phyloP scores from a whole-genome alignment of 1,140 invertebrate genomes.

The Panagrolaimus sp. region DNA sequence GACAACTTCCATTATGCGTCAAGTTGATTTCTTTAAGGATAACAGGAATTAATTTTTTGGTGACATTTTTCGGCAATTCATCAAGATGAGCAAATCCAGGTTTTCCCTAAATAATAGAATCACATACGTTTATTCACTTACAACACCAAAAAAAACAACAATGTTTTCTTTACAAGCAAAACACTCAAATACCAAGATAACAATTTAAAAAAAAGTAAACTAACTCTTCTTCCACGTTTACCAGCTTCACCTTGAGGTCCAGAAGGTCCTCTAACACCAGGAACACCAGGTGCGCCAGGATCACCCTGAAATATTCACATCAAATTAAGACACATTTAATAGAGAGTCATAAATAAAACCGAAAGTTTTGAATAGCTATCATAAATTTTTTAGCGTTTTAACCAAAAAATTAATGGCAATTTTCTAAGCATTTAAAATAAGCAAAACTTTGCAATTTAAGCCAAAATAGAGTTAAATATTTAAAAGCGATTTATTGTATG shows the following conservation, averaged over 20 bases:
- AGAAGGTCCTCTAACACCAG: slow-evolving; percentile 35
- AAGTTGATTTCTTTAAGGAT: slow-evolving; percentile 16
- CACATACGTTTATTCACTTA: slow-evolving; percentile 2
- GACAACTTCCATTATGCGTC: slow-evolving; percentile 9
- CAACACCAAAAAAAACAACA: neutral
- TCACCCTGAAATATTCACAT: slow-evolving; percentile 21
- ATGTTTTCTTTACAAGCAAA: neutral
- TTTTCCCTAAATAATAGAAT: slow-evolving; percentile 14
- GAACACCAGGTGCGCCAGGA: slow-evolving; percentile 29
- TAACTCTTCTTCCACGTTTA: slow-evolving; percentile 47
- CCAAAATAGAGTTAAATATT: neutral
- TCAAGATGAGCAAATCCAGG: neutral
- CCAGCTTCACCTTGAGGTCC: slow-evolving; percentile 36
- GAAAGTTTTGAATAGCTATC: no score
- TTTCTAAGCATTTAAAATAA: no score
- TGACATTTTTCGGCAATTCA: neutral
- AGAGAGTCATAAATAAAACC: slow-evolving; percentile 12
- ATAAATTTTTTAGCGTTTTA: no score
- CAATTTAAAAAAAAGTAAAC: slow-evolving; percentile 15
- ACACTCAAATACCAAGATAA: neutral
- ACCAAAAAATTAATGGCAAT: no score
- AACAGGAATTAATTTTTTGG: slow-evolving; percentile 6
- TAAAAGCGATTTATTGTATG: slow-evolving; percentile 14
- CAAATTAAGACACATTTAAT: slow-evolving; percentile 18
- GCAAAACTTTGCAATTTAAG: no score